Evolutionary conservation across 2,888 invertebrate species (phyloP), one percentile per base, ranked within the genome.

Genomic region (Syritta pipiens): DNA sequence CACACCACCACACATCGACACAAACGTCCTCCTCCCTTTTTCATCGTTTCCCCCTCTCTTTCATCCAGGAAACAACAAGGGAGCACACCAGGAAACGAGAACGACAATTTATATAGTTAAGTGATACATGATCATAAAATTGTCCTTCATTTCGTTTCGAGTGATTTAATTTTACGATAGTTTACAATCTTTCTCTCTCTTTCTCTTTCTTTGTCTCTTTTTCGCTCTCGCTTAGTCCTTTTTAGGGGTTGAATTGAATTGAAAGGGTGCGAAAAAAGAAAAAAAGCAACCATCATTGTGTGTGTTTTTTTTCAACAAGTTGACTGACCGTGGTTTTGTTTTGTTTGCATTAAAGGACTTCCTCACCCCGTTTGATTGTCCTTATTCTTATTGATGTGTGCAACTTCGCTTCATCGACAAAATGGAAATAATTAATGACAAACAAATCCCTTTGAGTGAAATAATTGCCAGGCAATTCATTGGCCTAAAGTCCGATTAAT

Each of bases 91-190:
- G 55, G 55, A 67, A 57, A 48, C 67, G 57, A 57, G 32, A 60
- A 69, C 42, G 69, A 51, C 69, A 59, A 69, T 69, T 69, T 69
- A 69, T 69, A 44, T 32, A 69, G 49, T 69, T 69, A 69, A 69
- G 69, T 69, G 59, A 69, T 69, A 69, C 69, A 69, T 69, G 69
- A 69, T 69, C 69, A 59, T 69, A 69, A 69, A 69, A 69, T 59
- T 59, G 49, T 69, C 69, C 44, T 59, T 60, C 69, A 60, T 69
- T 69, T 59, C 69, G 51, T 59, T 59, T 69, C 51, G 51, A 69
- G 69, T 69, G 69, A 69, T 69, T 69, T 69, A 69, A 69, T 69
- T 69, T 69, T 51, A 59, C 51, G 59, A 69, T 60, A 69, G 59
- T 69, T 69, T 69, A 60, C 69, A 69, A 59, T 37, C 19, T 44